A percentile compares a stretch with the other conserved stretches of the same genome.
phyloP scores from a whole-genome alignment of 2,888 invertebrate species.

The Unio delphinus region DNA sequence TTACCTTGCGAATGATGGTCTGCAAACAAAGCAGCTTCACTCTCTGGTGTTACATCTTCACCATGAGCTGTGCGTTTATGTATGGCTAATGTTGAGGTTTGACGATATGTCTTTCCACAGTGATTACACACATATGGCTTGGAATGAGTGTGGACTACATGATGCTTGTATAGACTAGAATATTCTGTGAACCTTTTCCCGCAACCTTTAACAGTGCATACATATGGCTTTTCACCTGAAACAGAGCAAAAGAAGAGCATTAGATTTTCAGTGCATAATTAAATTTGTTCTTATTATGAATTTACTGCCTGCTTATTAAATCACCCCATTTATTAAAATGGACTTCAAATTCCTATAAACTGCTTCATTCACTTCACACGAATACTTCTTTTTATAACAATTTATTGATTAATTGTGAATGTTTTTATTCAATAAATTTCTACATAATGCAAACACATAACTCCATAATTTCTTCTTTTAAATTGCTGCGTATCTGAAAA shows the following conservation, averaged over 20 bases:
- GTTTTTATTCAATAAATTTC: too few species aligned
- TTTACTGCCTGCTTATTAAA: too few species aligned
- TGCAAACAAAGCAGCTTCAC: constrained; percentile 49
- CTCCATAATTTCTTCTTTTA: too few species aligned
- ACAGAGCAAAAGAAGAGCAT: background rate
- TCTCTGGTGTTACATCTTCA: constrained; percentile 57
- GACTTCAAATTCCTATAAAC: too few species aligned
- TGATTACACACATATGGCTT: constrained; percentile 77
- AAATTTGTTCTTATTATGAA: too few species aligned
- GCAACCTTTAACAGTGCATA: constrained; percentile 77
- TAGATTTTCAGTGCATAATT: too few species aligned
- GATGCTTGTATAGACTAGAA: constrained; percentile 81
- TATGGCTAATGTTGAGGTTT: constrained; percentile 77
- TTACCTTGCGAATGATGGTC: constrained; percentile 29
- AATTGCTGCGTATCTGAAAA: too few species aligned
- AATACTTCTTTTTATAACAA: too few species aligned
- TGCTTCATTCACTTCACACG: too few species aligned
- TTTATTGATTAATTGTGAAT: too few species aligned
- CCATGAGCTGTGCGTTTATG: constrained; percentile 78
- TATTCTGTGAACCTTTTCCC: constrained; percentile 81
- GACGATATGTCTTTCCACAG: constrained; percentile 77
- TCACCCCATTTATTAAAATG: too few species aligned
- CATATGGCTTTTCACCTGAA: constrained; percentile 78
- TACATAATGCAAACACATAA: too few species aligned
- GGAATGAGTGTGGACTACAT: constrained; percentile 77